Evolutionary conservation across 2,888 invertebrate genomes (phyloP), one percentile per base, ranked within the genome.

Genomic region (Harpagoxenus sublaevis): DNA sequence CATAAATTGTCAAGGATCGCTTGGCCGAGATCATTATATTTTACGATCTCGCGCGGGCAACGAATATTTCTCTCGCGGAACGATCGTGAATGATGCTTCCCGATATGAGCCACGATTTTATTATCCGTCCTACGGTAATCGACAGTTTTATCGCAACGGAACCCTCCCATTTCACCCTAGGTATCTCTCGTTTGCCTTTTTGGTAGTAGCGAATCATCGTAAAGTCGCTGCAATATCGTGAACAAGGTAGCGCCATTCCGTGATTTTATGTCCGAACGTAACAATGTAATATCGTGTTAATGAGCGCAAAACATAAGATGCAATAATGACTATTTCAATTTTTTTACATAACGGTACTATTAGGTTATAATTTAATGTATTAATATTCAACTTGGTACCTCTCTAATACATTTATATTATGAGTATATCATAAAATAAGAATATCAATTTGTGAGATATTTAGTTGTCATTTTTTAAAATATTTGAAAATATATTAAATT

Each of bases 71-170:
- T 78, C 12, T 31, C 82, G 70, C 57, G 23, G 48, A 85, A 87
- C 65, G 12, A 82, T 51, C 63, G 60, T 74, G 84, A 88, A 75
- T 83, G 63, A 88, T 62, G 74, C 15, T 39, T 57, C 23, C 35
- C 28, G 23, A 53, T 63, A 48, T 28, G 42, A 84, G n/a, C 31
- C n/a, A 48, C 63, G 75, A 74, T 77, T 87, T 88, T 84, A 88
- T 84, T 74, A 68, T 74, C 28, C 15, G 9, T 8, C 55, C 63
- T 55, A n/a, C 51, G 28, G 65, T 66, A 75, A 83, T 74, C 71
- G 62, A 51, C 55, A 68, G 45, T 84, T 84, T 86, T 77, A 84
- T 83, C 77, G 42, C 53, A 55, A 57, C 35, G 62, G 9, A 15
- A 53, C 10, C 28, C 57, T 55, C 42, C 39, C 73, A 82, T n/a